Conservation (phyloP, 2,888 invertebrate genomes). For the Lamellibrachia satsuma region DNA sequence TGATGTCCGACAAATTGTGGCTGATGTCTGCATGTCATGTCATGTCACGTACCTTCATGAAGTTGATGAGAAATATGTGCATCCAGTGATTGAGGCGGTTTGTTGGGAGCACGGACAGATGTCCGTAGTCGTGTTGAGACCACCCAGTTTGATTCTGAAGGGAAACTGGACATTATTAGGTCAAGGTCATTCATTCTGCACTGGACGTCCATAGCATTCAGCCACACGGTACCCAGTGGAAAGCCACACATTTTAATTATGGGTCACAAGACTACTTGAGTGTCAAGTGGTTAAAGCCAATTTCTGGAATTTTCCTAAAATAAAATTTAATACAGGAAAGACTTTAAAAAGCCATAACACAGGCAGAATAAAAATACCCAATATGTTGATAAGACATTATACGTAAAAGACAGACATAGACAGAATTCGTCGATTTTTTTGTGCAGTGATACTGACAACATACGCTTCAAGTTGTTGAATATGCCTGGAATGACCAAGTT, state of each 20-base stretch:
- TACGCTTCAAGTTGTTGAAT: background rate
- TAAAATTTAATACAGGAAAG: too few relatives aligned
- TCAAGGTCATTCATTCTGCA: background rate
- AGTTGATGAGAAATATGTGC: conserved; percentile 30
- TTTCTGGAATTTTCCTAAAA: too few relatives aligned
- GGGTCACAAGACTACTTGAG: background rate
- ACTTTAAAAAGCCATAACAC: too few relatives aligned
- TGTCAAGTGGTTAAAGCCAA: background rate
- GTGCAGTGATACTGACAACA: background rate
- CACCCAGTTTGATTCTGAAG: conserved; percentile 62
- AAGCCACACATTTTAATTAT: background rate
- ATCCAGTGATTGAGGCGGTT: conserved; percentile 39
- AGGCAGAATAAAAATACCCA: too few relatives aligned
- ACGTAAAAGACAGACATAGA: too few relatives aligned
- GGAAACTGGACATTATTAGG: background rate
- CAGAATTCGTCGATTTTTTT: too few relatives aligned
- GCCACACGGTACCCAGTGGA: background rate
- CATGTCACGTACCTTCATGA: conserved; percentile 31
- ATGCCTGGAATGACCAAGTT: background rate
- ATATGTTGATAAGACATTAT: too few relatives aligned
- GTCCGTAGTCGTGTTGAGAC: conserved; percentile 64
- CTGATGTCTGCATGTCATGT: background rate
- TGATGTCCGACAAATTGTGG: background rate
- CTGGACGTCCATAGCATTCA: background rate
- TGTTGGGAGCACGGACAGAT: conserved; percentile 59